Evolutionary conservation across 2,113 vertebrate species (phyloP).

Genomic region (Alligator mississippiensis): DNA sequence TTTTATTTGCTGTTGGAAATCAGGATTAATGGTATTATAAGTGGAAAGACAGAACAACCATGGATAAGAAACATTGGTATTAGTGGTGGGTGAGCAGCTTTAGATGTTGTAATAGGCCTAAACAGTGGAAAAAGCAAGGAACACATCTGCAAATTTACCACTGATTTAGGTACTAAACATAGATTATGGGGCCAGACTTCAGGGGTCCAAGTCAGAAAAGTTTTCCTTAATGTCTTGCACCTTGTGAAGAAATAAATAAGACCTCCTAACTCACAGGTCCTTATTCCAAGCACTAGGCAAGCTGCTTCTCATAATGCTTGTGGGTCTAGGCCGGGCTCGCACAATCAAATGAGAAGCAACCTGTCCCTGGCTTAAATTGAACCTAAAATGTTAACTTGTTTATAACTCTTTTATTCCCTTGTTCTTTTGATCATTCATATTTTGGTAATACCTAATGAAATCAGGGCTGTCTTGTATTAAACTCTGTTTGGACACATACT

Average conservation of each 20-base stretch:
- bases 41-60: conserved; percentile 29
- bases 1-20: conserved; percentile 62
- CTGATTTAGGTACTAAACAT: neutral
- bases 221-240: neutral
- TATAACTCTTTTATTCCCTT: no score
- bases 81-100: neutral
- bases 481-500: no score
- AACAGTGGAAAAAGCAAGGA: neutral
- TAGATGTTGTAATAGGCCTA: neutral
- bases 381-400: no score
- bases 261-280: neutral
- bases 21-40: neutral
- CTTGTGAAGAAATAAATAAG: neutral
- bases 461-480: no score
- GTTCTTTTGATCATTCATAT: no score
- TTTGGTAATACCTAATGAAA: no score
- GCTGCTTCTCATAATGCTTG: neutral
- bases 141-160: neutral
- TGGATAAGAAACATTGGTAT: conserved; percentile 4
- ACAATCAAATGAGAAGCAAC: neutral
- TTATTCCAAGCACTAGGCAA: neutral
- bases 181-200: rapidly evolving
- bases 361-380: no score
- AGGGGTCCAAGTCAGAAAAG: neutral
- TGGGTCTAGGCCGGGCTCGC: neutral